Base-by-base conservation (phyloP, 2,797 vertebrate species). In the Pygocentrus nattereri region DNA sequence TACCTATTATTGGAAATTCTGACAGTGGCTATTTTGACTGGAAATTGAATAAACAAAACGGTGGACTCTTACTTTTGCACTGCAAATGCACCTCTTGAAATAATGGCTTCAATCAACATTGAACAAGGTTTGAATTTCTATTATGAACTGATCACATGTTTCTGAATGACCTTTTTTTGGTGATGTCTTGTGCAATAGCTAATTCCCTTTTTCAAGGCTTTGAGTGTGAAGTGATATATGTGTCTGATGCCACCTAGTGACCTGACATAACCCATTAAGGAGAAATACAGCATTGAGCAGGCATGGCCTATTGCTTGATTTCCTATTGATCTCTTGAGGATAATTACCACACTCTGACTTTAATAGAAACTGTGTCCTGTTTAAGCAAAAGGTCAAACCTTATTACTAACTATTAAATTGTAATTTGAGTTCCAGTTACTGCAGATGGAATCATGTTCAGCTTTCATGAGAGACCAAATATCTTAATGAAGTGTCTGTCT, bases 241-340 rank as follows among this genome's bases (percentile, higher is more conserved):
- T 83, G 21, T 86, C 70, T 88, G 34, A 49, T 82, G 86, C 89
- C 87, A 85, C 80, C 87, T 88, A 85, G 80, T 87, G 87, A 74
- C 56, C 13, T 59, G 30, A 80, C 50, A 61, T 54, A 56, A 75
- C 30, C 47, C 72, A 27, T 41, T 56, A n/a, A 18, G 4, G 11
- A 41, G 64, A 13, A 67, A 67, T 16, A n/a, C 34, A 34, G 19
- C 56, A 12, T 47, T 59, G 3, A 27, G 27, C 76, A 52, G 13
- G 2, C 3, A 50, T 25, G 21, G 31, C 5, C 70, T 56, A 18
- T 7, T 59, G 12, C 8, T 23, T 50, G 3, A 31, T n/a, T 47
- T 52, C 16, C 5, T 38, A 56, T 65, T 47, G 27, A 25, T 74
- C 21, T 1, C 11, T 47, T 80, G 16, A 27, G 49, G 70, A 73